Base-by-base conservation (phyloP, 2,888 invertebrate species). In the Lottia scabra region DNA sequence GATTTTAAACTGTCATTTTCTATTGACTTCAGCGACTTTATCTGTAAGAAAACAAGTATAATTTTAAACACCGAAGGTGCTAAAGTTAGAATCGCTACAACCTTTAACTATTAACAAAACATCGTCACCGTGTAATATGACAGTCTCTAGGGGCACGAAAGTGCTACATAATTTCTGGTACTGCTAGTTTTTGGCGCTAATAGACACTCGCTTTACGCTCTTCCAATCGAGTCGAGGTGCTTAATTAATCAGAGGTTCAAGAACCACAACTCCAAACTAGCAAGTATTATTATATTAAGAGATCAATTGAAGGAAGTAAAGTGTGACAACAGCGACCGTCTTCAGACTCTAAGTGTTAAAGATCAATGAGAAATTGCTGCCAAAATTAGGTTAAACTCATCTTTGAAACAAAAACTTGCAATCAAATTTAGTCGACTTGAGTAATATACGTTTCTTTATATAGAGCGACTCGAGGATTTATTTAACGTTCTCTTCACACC, bases 281-380 rank as follows among this genome's bases (percentile, higher is more conserved):
- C 56, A 56, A 56, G 19, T 56, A 56, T 56, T 56, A 56, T 56
- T 56, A 56, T 56, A 56, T 56, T 56, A 56, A 56, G 56, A 56
- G 56, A 56, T 23, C 56, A 56, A 56, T 56, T 56, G 56, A 19
- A 23, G 23, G 56, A 56, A 56, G 19, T 56, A 56, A 38, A 56
- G 56, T 56, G 56, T 56, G 56, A 56, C 56, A 56, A 56, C 19
- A 56, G 56, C 23, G 19, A 23, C 23, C 19, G 19, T 56, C 56
- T 56, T 56, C 56, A 56, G 56, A 56, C 56, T 10, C 10, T 19
- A 56, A 56, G 56, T 56, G 56, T 23, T 38, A 23, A 56, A 56
- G 56, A 56, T 56, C 56, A 56, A 56, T 56, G 19, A 23, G 23
- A 56, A 56, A 56, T 56, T 56, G 56, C 56, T 56, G 10, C 23